Evolutionary conservation across 2,888 invertebrate species (phyloP), one percentile per base, ranked within the genome.

Genomic region (Bedellia somnulentella): DNA sequence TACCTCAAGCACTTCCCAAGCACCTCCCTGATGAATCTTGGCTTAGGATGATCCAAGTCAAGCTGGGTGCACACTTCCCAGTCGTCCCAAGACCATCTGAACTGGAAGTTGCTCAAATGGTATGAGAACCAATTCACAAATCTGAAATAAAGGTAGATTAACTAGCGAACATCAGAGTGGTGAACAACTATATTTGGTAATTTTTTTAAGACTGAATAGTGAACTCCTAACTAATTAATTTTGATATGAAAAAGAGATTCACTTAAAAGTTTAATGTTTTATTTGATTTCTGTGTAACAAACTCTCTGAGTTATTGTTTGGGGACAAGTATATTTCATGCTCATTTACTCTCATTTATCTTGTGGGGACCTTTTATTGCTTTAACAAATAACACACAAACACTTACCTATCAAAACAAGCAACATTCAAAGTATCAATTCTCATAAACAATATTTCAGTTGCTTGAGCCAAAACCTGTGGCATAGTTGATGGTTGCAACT

Each of bases 71-170:
- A 91, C 9, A 86, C 85, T 50, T 89, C 89, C 94, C 94, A 94
- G 52, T 94, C 94, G 42, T 93, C 93, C 99, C 99, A 99, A 2
- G 93, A 93, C 98, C 98, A 99, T 31, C 95, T 86, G 59, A 95
- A 99, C 63, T 99, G 97, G 62, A 99, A 99, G 75, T 99, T 99
- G 59, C 97, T 97, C 63, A 99, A 79, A 67, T 99, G 98, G 60
- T 98, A 98, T 1, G 93, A 85, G 64, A 99, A 99, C 99, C 99
- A 99, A 58, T 86, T 87, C 14, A 90, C 91, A 59, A 99, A 95
- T 46, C 97, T 86, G 60, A 9, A 68, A 67, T 9, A 32, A 18
- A 18, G 5, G 18, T 5, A 18, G 9, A 18, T 30, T 3, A 17
- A 23, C 32, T 25, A 27, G 18, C 5, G 16, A n/a, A n/a, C n/a